Percentiles rank a stretch among this genome's conserved stretches.
Evolutionary conservation across 2,113 vertebrate genomes (phyloP).

Genomic region (Chaenogobius annularis): DNA sequence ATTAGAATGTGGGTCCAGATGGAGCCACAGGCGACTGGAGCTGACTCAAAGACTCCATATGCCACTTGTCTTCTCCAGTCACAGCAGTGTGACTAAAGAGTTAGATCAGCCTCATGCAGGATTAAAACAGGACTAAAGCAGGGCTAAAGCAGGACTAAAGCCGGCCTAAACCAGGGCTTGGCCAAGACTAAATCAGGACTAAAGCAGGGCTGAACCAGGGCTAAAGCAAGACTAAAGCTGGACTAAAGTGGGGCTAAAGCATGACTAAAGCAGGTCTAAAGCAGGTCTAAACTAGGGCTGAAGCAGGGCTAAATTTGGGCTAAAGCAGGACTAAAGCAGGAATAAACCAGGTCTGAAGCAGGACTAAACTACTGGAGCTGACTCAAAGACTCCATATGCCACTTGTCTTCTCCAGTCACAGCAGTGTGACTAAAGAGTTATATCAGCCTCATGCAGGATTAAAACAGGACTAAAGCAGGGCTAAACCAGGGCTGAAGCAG

Average conservation of each 20-base stretch:
- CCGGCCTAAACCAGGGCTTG: background rate
- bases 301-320: background rate
- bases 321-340: background rate
- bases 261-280: background rate
- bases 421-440: constrained; percentile 14
- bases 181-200: background rate
- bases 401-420: background rate
- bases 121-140: background rate
- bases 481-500: background rate
- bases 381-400: background rate
- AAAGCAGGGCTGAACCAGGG: background rate
- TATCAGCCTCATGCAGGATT: background rate
- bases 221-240: background rate
- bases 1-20: constrained; percentile 1
- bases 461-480: background rate
- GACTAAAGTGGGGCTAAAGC: background rate
- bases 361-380: background rate
- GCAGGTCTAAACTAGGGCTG: background rate
- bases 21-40: background rate
- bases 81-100: constrained; percentile 14
- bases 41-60: background rate
- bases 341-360: background rate
- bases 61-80: background rate
- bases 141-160: background rate
- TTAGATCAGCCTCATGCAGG: constrained; percentile 2